phyloP scores from a whole-genome alignment of 23 tunicate species.

The Styela plicata region DNA sequence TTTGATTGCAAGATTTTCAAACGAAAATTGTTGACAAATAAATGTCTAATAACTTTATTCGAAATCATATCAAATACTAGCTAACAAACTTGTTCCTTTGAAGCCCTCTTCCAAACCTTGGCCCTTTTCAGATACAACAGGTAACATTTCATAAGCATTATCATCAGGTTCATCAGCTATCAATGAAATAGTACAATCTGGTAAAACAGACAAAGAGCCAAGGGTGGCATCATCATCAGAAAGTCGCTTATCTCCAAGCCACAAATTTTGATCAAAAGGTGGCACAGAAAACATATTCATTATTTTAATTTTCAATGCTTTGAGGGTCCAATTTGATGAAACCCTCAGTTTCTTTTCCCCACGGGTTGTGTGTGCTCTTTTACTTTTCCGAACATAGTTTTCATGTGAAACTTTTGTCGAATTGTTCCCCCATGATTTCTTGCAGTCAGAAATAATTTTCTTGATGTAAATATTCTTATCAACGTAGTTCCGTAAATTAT shows the following conservation, averaged over 20 bases:
- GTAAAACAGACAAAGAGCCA: constrained; percentile 42
- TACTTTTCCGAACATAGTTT: neutral
- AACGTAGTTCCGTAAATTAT: constrained; percentile 28
- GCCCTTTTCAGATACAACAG: constrained; percentile 40
- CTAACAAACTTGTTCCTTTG: constrained; percentile 54
- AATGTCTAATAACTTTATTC: neutral
- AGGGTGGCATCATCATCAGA: constrained; percentile 44
- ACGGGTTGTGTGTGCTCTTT: constrained; percentile 21
- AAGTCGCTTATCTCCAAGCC: constrained; percentile 40
- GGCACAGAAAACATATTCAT: constrained; percentile 72
- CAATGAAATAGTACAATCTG: constrained; percentile 39
- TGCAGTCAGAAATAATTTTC: constrained; percentile 27
- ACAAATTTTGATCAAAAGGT: constrained; percentile 88
- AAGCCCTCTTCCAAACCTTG: constrained; percentile 64
- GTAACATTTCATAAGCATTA: constrained; percentile 3
- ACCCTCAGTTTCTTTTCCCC: constrained; percentile 66
- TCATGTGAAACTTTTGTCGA: neutral
- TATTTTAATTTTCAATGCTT: constrained; percentile 64
- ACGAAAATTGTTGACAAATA: neutral
- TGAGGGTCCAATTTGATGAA: constrained; percentile 67
- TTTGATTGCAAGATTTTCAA: no score
- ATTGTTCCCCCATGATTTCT: neutral
- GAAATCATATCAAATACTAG: neutral
- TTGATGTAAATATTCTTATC: constrained; percentile 47
- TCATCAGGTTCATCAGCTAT: constrained; percentile 68